A percentile compares a stretch with the other conserved stretches of the same genome.
Conservation (phyloP, 35 echinoderm and acorn worm species). For the Heliocidaris erythrogramma region DNA sequence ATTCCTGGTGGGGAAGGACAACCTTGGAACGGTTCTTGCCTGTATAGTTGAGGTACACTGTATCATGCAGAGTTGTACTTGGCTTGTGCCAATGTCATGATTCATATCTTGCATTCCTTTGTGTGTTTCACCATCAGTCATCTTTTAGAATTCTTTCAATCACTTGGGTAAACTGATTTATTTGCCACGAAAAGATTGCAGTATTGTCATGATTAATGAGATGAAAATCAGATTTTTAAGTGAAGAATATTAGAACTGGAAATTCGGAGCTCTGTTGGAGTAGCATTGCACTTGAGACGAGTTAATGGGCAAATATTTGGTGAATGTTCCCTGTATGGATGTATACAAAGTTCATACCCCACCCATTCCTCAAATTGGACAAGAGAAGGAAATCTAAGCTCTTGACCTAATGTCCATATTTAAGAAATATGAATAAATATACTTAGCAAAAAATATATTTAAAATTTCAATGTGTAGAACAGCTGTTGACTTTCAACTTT, state of each 20-base stretch:
- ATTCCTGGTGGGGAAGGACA: background rate
- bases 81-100: background rate
- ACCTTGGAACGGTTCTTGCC: background rate
- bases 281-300: background rate
- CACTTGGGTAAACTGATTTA: background rate
- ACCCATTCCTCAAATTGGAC: background rate
- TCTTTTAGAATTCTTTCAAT: background rate
- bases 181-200: background rate
- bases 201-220: background rate
- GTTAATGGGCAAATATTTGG: constrained; percentile 17
- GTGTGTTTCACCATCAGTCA: constrained; percentile 2
- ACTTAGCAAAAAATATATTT: background rate
- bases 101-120: background rate
- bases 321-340: background rate
- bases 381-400: background rate
- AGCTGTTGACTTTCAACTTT: background rate
- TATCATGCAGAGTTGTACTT: background rate
- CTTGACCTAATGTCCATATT: constrained; percentile 1
- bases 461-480: too few relatives aligned
- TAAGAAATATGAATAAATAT: background rate
- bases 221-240: background rate
- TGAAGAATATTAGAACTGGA: background rate
- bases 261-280: background rate
- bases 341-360: background rate
- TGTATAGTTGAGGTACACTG: background rate